A percentile compares a stretch with the other conserved stretches of the same genome.
Conservation (phyloP, 1,140 invertebrate species). For the Zaprionus camerounensis region DNA sequence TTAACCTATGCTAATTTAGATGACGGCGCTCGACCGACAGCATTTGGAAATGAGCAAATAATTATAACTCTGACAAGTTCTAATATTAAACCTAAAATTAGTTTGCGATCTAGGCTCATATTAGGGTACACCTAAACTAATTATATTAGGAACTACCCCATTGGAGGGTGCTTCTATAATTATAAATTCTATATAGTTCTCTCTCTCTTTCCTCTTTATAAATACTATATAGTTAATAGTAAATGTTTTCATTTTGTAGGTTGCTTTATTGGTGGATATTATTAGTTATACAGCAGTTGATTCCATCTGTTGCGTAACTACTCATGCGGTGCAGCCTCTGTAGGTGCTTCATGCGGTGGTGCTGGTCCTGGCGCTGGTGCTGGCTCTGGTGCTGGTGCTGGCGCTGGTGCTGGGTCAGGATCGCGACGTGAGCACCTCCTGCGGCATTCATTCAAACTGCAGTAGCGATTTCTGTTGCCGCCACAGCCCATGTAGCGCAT, state of each 20-base stretch:
- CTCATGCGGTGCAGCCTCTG: neutral
- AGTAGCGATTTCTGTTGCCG: conserved; percentile 25
- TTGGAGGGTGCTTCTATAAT: too few species aligned
- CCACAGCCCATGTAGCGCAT: conserved; percentile 17
- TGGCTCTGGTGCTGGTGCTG: too few species aligned
- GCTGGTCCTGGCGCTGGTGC: neutral
- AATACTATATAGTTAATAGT: too few species aligned
- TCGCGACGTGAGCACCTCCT: neutral
- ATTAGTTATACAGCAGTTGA: neutral
- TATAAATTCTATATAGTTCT: neutral
- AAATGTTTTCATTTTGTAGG: neutral
- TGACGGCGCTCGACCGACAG: neutral
- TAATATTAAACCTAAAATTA: too few species aligned
- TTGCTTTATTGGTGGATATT: neutral
- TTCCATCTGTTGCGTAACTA: neutral
- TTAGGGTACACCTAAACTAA: too few species aligned
- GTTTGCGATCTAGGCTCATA: too few species aligned
- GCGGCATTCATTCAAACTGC: neutral
- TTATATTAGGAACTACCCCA: too few species aligned
- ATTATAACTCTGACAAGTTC: neutral
- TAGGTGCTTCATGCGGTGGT: neutral
- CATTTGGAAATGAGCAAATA: neutral
- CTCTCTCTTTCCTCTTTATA: too few species aligned
- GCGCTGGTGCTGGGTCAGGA: neutral
- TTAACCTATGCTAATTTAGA: neutral